Base-by-base conservation (phyloP, 2,888 invertebrate genomes). In the Pteria penguin region DNA sequence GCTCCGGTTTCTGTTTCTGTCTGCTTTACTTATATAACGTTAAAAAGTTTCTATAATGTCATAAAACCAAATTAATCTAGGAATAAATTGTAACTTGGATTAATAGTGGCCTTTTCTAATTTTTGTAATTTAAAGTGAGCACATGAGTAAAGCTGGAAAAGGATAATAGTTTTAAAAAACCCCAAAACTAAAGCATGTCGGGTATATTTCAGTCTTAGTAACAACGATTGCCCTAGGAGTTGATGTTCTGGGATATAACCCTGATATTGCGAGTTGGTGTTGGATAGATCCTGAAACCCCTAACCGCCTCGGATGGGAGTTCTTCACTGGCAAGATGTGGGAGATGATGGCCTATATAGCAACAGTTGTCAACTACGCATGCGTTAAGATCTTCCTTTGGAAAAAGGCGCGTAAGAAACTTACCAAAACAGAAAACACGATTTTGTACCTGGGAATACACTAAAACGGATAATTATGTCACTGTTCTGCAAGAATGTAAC, bases 241-340 rank as follows among this genome's bases (percentile, higher is more conserved):
- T 33, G 75, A 82, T 27, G 86, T 88, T 18, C 76, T 90, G 8
- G 90, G 90, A 3, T 84, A 87, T 32, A 87, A 90, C 70, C 78
- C 79, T 14, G 79, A 80, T 29, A 75, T 87, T 5, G 86, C 88
- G 11, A 86, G 88, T 65, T 90, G 89, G 89, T 89, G 89, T 70
- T 89, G 88, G 89, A 87, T 89, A 29, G 84, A 86, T 63, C 82
- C 88, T 4, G 60, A 76, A n/a, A 77, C 79, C 0, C 74, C 78
- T 5, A 27, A 84, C 60, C 75, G 79, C 4, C 62, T 88, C 11
- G 61, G 86, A 31, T 90, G 90, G 90, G 86, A 87, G 80, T 78
- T 88, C 55, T 72, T 85, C 18, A 86, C 89, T 0, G 89, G 88
- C 8, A 90, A 90, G 65, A 81, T 82, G 54, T 88, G 88, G 86